Base-by-base conservation (phyloP, 2,113 vertebrate genomes). In the Elachura formosa region DNA sequence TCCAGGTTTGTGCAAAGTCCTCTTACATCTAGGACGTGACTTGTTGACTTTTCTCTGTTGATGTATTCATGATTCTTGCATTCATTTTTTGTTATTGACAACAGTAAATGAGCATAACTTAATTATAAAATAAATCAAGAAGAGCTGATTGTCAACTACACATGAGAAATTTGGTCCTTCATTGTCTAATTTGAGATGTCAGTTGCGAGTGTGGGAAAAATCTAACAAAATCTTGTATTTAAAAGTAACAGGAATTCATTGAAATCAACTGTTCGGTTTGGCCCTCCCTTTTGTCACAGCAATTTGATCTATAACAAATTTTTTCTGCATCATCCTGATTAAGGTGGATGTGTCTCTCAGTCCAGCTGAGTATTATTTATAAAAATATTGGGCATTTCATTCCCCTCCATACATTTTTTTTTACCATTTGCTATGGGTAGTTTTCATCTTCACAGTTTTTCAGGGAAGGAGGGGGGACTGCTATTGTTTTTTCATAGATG, bases 1-100 rank as follows among this genome's bases (percentile, higher is more conserved):
- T 33, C 98, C 99, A 98, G 99, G 99, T 99, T 96, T 79, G 96
- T 97, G 75, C 45, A 26, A 59, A 81, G 3, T 72, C 38, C 54
- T 87, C 24, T 61, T 16, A 16, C 6, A 1, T 31, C 38, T 73
- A 24, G 41, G 46, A 29, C 40, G 15, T 55, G 46, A 63, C 54
- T 36, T 59, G 23, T 5, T 56, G 45, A 43, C 56, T 86, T 71
- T 61, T 79, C 48, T 54, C n/a, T 48, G n/a, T 58, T 68, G 40
- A 24, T 15, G 2, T 64, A 8, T 75, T 93, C 4, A 14, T 54
- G 54, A 66, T 48, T 73, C 41, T 61, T 86, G 54, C 46, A 36
- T 80, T 87, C 29, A 19, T 34, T 48, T 88, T 94, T 84, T 87
- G 12, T 56, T 78, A 74, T 1, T 16, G 23, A 43, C 33, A 82